These are phyloP conservation scores for Crotalus horridus DNA, from an alignment of 2,113 vertebrate genomes.

Conservation along the genomic window DNA sequence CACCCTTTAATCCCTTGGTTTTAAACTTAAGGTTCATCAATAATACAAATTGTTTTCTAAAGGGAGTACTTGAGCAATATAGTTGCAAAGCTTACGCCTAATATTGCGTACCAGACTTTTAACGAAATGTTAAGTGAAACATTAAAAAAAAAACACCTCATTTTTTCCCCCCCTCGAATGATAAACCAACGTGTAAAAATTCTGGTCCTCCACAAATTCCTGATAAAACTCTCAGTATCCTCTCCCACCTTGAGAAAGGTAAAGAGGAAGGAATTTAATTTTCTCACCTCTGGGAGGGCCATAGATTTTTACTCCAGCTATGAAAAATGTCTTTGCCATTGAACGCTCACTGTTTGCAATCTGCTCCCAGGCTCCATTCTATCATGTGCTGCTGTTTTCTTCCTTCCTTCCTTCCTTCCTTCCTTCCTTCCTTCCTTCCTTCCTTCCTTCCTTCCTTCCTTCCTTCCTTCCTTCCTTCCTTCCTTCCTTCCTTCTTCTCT, in stretches of 20 bases:
- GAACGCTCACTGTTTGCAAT: not conserved
- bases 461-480: too few species aligned
- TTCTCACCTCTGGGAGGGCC: not conserved
- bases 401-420: too few species aligned
- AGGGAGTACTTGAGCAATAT: not conserved
- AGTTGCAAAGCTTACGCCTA: not conserved
- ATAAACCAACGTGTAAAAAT: not conserved
- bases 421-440: too few species aligned
- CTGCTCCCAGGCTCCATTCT: not conserved
- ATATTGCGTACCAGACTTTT: not conserved
- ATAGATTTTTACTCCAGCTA: not conserved
- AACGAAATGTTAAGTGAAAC: not conserved
- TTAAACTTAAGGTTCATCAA: not conserved
- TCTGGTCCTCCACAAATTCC: not conserved
- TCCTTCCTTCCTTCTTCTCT: too few species aligned
- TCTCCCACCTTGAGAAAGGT: not conserved
- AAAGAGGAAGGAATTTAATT: not conserved
- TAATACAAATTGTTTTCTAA: not conserved
- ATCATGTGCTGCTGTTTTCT: not conserved
- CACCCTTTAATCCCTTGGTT: not conserved
- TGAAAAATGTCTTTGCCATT: conserved; percentile 26
- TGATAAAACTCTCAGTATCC: not conserved
- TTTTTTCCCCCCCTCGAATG: not conserved
- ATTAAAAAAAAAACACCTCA: too few species aligned
- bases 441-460: too few species aligned